phyloP scores from a whole-genome alignment of 2,888 invertebrate species.

The Aspidapion aeneum region DNA sequence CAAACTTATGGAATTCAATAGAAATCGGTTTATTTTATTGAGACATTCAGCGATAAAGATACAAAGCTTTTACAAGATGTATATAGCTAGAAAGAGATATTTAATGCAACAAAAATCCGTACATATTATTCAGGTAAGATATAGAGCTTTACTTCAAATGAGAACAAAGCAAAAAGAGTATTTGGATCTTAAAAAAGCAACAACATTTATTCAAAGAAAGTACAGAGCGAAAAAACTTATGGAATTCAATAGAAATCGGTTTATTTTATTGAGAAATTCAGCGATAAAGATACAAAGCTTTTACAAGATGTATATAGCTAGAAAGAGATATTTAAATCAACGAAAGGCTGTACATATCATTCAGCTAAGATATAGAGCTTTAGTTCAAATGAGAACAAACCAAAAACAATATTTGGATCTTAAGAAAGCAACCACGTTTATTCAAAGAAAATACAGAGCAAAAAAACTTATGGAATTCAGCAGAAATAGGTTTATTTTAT shows the following conservation, averaged over 20 bases:
- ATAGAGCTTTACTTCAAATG: too few relatives aligned
- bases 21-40: too few relatives aligned
- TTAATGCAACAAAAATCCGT: too few relatives aligned
- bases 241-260: conserved; percentile 5
- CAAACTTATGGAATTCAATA: conserved; percentile 45
- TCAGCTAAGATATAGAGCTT: conserved; percentile 34
- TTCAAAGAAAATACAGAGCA: conserved; percentile 45
- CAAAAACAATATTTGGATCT: conserved; percentile 38
- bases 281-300: conserved; percentile 34
- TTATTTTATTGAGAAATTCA: conserved; percentile 21
- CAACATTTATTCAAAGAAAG: conserved; percentile 45
- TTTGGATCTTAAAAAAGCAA: conserved; percentile 18
- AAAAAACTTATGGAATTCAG: neutral
- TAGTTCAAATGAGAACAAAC: conserved; percentile 24
- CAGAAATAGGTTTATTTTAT: too few relatives aligned
- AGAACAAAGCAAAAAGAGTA: conserved; percentile 25
- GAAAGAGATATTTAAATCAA: conserved; percentile 18
- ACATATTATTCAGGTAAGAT: too few relatives aligned
- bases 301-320: conserved; percentile 10
- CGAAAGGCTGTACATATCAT: conserved; percentile 43
- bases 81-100: too few relatives aligned
- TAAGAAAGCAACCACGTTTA: conserved; percentile 31
- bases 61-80: too few relatives aligned
- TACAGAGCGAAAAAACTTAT: neutral
- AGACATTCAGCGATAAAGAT: too few relatives aligned